Evolutionary conservation across 2,888 invertebrate genomes (phyloP).

Genomic region (Athripsodes cinereus): DNA sequence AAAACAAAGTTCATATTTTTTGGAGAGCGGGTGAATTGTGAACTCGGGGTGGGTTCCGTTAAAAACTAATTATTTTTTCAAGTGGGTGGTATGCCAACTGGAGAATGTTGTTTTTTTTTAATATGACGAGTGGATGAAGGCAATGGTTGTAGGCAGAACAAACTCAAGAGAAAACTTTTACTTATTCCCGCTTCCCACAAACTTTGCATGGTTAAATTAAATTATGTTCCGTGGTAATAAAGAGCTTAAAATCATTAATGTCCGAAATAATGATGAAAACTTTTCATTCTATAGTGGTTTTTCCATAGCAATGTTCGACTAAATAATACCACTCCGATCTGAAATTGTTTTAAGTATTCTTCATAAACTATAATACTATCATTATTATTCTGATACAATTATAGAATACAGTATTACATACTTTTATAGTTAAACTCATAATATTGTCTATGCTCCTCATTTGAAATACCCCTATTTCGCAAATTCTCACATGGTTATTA

Average conservation of each 20-base stretch:
- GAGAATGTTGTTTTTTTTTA: slow-evolving; percentile 6
- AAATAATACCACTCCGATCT: too few relatives aligned
- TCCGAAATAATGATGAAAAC: background rate
- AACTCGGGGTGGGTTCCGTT: slow-evolving; percentile 8
- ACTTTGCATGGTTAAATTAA: background rate
- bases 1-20: background rate
- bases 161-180: background rate
- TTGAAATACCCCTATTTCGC: too few relatives aligned
- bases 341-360: too few relatives aligned
- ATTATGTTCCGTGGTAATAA: background rate
- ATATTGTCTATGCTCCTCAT: too few relatives aligned
- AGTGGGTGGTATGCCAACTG: slow-evolving; percentile 18
- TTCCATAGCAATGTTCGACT: background rate
- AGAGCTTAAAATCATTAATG: background rate
- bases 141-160: slow-evolving; percentile 2
- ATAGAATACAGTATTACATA: too few relatives aligned
- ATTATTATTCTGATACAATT: too few relatives aligned
- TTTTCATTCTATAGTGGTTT: background rate
- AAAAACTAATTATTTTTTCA: slow-evolving; percentile 19
- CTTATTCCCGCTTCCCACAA: background rate
- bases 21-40: slow-evolving; percentile 1
- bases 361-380: too few relatives aligned
- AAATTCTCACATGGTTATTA: too few relatives aligned
- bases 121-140: slow-evolving; percentile 10
- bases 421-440: too few relatives aligned